Base-by-base conservation (phyloP, 2,797 vertebrate species). In the Bovichtus diacanthus region DNA sequence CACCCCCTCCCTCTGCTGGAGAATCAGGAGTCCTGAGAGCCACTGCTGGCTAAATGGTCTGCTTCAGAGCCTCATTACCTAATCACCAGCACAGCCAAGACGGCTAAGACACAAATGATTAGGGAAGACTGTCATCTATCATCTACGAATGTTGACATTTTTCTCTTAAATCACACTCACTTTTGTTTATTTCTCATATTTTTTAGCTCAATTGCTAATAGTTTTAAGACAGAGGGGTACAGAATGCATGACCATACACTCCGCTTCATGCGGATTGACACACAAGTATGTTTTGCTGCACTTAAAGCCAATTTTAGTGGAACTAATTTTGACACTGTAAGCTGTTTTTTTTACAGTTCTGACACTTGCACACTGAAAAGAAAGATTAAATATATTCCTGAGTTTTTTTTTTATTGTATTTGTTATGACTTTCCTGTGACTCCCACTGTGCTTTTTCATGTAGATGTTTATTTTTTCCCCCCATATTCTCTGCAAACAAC, bases 11-110 rank as follows among this genome's bases (percentile, higher is more conserved):
- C 84, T 62, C 70, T 79, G 74, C 80, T 72, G 70, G 74, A 87
- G 95, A 96, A 96, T 96, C 96, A 97, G 94, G 96, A 96, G 96
- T 95, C 96, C 97, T 88, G 94, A 97, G 96, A 97, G 96, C 95
- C 87, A 79, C 85, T 85, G 95, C 95, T 95, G 96, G 95, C 96
- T 97, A 97, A 96, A 97, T 96, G 96, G 94, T 96, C 96, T 95
- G 96, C 95, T 95, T 96, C 95, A 97, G 95, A 96, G 96, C 95
- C 96, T 97, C 96, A 98, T 98, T 98, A 98, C 97, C 96, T 97
- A 98, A 99, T 98, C 97, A 98, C 96, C 95, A 94, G 94, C 95
- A 95, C 94, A 96, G 95, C 96, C 95, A 68, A 55, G 64, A 96
- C 90, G 89, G 95, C 95, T 95, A 96, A 96, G 96, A 97, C 95